Evolutionary conservation across 2,113 vertebrate genomes (phyloP).

Genomic region (Gulo gulo): DNA sequence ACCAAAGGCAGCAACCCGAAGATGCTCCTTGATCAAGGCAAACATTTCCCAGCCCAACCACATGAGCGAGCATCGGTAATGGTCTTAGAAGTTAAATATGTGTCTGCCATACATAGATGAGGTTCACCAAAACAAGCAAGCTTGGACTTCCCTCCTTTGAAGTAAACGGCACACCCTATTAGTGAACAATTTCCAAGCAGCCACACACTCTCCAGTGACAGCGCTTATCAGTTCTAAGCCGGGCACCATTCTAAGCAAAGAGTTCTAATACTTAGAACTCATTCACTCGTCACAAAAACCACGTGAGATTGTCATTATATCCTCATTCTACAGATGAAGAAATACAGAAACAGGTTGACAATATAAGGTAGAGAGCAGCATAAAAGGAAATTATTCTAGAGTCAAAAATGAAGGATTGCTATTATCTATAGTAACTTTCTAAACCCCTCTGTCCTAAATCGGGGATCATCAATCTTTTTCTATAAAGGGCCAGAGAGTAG

Average conservation of each 20-base stretch:
- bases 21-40: neutral
- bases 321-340: neutral
- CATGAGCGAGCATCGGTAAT: neutral
- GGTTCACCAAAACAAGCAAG: neutral
- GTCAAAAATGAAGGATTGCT: constrained; percentile 13
- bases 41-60: neutral
- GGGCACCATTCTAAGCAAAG: neutral
- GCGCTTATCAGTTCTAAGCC: neutral
- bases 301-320: neutral
- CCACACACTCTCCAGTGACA: neutral
- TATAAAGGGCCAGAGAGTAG: neutral
- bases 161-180: neutral
- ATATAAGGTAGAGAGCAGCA: neutral
- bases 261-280: neutral
- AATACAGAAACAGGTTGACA: neutral
- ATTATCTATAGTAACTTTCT: neutral
- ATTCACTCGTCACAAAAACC: neutral
- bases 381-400: neutral
- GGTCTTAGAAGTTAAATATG: neutral
- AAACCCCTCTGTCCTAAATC: neutral
- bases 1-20: neutral
- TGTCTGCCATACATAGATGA: neutral
- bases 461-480: neutral
- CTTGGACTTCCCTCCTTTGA: neutral
- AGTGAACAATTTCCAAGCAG: neutral